Evolutionary conservation across 1,140 invertebrate species (phyloP), one percentile per base, ranked within the genome.

Genomic region (Octopus bimaculoides): DNA sequence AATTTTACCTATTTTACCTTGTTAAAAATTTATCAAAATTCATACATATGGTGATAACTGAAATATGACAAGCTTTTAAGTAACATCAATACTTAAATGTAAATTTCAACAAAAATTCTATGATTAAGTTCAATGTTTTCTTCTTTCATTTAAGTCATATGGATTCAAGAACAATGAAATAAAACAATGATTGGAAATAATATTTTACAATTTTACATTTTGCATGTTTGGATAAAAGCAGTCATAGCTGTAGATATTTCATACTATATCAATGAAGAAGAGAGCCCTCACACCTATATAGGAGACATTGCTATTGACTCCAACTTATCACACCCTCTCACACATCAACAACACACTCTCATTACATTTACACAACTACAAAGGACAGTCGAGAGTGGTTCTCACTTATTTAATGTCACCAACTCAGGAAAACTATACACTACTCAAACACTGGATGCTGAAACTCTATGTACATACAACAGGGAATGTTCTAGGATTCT

Each of bases 391-490:
- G 66, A 14, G 6, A 20, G 66, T 20, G 26, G 17, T 12, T 69
- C 14, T 6, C 66, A 69, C 0, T 77, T 85, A 14, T 97, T 98
- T 86, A 94, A 93, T 84, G 96, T 98, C 76, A 95, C 95, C 71
- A 95, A 98, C 90, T 95, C 17, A 69, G 66, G 66, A 9, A 69
- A 69, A 69, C 66, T 69, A 0, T 69, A n/a, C 14, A 69, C 66
- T 69, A 20, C 66, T 20, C 66, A 69, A 14, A 69, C 66, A 12
- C 66, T 69, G 9, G 66, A 69, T 69, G 66, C 66, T 69, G 66
- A 69, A 7, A 5, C 14, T 6, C 7, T 69, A 5, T 69, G 66
- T 69, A 69, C 17, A 17, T 8, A 20, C 54, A 53, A 77, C 14
- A 69, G 4, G 17, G 66, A 69, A 17, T 69, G 66, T 69, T 69